Base-by-base conservation (phyloP, 2,888 invertebrate species). In the Lycaena phlaeas region DNA sequence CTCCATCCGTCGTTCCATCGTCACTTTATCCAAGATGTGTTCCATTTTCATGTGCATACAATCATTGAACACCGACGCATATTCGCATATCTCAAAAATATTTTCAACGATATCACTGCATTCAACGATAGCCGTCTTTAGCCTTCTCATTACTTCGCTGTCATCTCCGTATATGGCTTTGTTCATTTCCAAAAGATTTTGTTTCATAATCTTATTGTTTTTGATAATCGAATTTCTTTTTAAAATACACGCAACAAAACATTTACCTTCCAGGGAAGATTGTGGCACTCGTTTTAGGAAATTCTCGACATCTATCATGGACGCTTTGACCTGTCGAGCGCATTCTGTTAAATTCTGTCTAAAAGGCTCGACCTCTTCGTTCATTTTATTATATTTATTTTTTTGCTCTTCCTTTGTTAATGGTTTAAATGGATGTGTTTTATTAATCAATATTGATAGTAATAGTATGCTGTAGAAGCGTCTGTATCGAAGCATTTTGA, bases 11-110 rank as follows among this genome's bases (percentile, higher is more conserved):
- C 79, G 57, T 31, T 82, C 78, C 76, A 82, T 72, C 3, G 64
- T 76, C 36, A 75, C 61, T 45, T 73, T 76, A 36, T 82, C 81
- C 30, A 84, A 42, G 2, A 82, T 64, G 55, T 84, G 82, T 29
- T 82, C 82, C 81, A 81, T 79, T 41, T 71, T 77, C 54, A 79
- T 74, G 54, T 82, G 81, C 82, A 84, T 84, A 29, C 82, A 84
- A 41, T 84, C 84, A 37, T 84, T 84, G 36, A 84, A 84, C 1
- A 76, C 60, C 0, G 81, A 71, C 4, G 82, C 75, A 36, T 70
- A 81, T 46, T 84, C 82, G 36, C 82, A 84, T 15, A 84, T 66
- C 45, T 84, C 82, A 28, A 82, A 84, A 6, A 81, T 69, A 2
- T 53, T 58, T 1, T 71, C 70, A 0, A 77, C 67, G 0, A 56